Conservation (phyloP, 2,797 vertebrate species). For the Tenualosa ilisha region DNA sequence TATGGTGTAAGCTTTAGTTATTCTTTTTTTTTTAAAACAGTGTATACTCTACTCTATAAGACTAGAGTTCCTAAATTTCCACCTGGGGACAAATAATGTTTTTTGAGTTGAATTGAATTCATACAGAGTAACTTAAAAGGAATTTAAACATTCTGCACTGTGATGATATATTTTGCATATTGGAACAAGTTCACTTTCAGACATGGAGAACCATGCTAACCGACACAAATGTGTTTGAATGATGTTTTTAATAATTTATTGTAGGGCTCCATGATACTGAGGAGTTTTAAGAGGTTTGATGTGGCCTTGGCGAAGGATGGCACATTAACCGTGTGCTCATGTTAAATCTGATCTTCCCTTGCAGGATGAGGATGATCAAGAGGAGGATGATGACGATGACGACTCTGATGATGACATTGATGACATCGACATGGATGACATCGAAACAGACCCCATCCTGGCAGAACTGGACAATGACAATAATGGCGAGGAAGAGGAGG, state of each 20-base stretch:
- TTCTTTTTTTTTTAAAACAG: too few species aligned
- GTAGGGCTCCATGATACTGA: not conserved
- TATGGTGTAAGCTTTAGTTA: too few species aligned
- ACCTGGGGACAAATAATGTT: too few species aligned
- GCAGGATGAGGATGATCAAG: constrained; percentile 92
- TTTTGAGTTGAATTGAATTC: too few species aligned
- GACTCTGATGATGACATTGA: constrained; percentile 85
- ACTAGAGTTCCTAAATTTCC: too few species aligned
- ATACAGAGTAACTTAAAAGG: not conserved
- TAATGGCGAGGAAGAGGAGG: constrained; percentile 84
- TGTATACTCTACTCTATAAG: too few species aligned
- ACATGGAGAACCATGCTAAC: not conserved
- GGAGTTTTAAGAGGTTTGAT: not conserved
- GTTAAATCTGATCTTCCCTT: constrained; percentile 39
- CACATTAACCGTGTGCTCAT: not conserved
- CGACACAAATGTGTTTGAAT: not conserved
- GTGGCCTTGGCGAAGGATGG: not conserved
- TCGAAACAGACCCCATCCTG: constrained; percentile 91
- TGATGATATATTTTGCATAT: too few species aligned
- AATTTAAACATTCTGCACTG: not conserved
- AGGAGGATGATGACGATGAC: constrained; percentile 92
- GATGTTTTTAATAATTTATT: not conserved
- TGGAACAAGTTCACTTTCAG: too few species aligned
- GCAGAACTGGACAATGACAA: constrained; percentile 92
- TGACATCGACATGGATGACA: constrained; percentile 89